phyloP scores from a whole-genome alignment of 2,888 invertebrate genomes.

The Acleris cristana region DNA sequence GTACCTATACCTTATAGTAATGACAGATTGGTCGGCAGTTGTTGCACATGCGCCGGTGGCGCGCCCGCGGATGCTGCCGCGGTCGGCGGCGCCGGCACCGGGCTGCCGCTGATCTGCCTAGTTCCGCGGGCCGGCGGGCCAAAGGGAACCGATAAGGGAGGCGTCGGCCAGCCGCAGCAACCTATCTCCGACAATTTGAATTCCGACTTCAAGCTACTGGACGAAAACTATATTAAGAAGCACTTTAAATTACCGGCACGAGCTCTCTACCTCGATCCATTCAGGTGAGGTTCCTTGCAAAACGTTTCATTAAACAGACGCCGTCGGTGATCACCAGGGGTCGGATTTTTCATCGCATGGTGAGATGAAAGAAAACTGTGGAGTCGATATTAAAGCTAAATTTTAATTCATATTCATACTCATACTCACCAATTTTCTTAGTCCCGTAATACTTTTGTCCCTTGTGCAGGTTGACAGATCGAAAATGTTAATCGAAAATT shows the following conservation, averaged over 20 bases:
- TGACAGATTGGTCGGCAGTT: constrained; percentile 48
- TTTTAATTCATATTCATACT: no score
- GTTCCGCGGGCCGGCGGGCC: constrained; percentile 58
- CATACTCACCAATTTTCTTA: no score
- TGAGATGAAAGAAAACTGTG: no score
- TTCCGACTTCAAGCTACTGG: constrained; percentile 54
- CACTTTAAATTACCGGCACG: constrained; percentile 69
- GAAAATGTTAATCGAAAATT: no score
- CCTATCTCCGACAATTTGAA: constrained; percentile 42
- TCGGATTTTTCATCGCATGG: no score
- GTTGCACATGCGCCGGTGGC: constrained; percentile 55
- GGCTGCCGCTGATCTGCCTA: constrained; percentile 69
- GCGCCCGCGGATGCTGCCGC: constrained; percentile 39
- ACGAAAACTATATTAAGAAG: constrained; percentile 68
- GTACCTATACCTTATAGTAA: no score
- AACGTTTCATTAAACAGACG: background rate
- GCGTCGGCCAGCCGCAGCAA: no score
- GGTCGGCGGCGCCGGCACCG: constrained; percentile 45
- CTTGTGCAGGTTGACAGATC: no score
- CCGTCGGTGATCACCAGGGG: no score
- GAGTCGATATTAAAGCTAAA: no score
- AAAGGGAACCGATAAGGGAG: constrained; percentile 23
- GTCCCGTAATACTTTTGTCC: no score
- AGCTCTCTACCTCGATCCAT: constrained; percentile 69
- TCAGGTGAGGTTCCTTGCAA: constrained; percentile 51